phyloP scores from a whole-genome alignment of 2,888 invertebrate genomes.

The Chesias legatella region DNA sequence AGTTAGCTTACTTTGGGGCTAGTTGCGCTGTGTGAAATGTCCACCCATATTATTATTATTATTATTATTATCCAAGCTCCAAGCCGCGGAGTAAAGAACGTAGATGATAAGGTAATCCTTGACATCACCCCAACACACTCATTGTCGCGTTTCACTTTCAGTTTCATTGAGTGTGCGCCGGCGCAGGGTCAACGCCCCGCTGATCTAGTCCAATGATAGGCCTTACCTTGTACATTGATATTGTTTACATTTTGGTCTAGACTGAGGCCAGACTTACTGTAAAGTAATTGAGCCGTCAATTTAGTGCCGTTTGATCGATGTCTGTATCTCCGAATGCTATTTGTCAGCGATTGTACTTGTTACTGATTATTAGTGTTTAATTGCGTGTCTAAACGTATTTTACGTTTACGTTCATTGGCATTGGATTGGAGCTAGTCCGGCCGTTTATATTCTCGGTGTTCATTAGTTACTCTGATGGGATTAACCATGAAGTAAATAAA shows the following conservation, averaged over 20 bases:
- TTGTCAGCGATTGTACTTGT: background rate
- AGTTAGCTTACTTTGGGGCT: no score
- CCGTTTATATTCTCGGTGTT: no score
- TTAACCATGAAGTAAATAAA: no score
- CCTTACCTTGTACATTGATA: constrained; percentile 33
- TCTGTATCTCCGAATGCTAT: background rate
- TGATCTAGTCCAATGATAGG: constrained; percentile 44
- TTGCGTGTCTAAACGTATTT: no score
- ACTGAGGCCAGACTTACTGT: constrained; percentile 30
- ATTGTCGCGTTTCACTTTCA: constrained; percentile 52
- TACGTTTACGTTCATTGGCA: no score
- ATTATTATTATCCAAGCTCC: no score
- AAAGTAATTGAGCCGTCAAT: constrained; percentile 13
- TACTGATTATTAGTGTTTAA: no score
- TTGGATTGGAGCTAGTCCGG: no score
- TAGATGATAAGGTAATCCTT: background rate
- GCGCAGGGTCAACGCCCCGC: constrained; percentile 44
- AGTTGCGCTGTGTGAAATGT: no score
- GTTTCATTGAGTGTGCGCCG: constrained; percentile 44
- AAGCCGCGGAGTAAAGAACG: no score
- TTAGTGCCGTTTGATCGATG: constrained; percentile 2
- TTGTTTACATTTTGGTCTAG: constrained; percentile 37
- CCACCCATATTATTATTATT: no score
- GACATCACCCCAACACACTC: constrained; percentile 16
- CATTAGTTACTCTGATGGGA: no score